Evolutionary conservation across 2,113 vertebrate genomes (phyloP), one percentile per base, ranked within the genome.

Genomic region (Vimba vimba): DNA sequence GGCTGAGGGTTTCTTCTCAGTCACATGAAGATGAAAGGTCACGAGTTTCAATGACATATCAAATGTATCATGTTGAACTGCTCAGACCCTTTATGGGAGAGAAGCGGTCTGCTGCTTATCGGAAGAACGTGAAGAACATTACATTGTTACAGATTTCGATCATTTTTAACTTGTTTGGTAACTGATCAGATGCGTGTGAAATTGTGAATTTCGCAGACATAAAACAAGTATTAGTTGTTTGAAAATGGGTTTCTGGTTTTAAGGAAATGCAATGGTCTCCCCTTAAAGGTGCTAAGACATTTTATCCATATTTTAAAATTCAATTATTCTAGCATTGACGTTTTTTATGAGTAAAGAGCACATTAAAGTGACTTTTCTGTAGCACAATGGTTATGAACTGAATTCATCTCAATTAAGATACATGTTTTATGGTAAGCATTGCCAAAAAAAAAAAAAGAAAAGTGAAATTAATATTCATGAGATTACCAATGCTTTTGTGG

Each of bases 251-350:
- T 77, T 77, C 75, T 23, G 59, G 6, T 43, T 66, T 79, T 69
- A 71, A 78, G 33, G 64, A 57, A 79, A 74, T 77, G 66, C 77
- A 80, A 60, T 60, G 21, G 47, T 59, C 55, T 82, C 21, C n/a
- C 2, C 73, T 86, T 10, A 55, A 86, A 86, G 85, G 85, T 86
- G 85, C 85, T 25, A 19, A 74, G 64, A 85, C 52, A 80, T 86
- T 59, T 55, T 4, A 43, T 6, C 68, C 21, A 23, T 69, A 39
- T 43, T 69, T 21, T 13, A 15, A 17, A 75, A 39, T 21, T 30
- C 25, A 10, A 33, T 50, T 57, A 23, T 50, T 80, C 47, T 45
- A 80, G 47, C n/a, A 69, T 55, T 43, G 36, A n/a, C 6, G 59
- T 2, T 59, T 79, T 74, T 57, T 21, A 66, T 55, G 19, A 60